Evolutionary conservation across 2,888 invertebrate genomes (phyloP), one percentile per base, ranked within the genome.

Genomic region (Oscheius sp.): DNA sequence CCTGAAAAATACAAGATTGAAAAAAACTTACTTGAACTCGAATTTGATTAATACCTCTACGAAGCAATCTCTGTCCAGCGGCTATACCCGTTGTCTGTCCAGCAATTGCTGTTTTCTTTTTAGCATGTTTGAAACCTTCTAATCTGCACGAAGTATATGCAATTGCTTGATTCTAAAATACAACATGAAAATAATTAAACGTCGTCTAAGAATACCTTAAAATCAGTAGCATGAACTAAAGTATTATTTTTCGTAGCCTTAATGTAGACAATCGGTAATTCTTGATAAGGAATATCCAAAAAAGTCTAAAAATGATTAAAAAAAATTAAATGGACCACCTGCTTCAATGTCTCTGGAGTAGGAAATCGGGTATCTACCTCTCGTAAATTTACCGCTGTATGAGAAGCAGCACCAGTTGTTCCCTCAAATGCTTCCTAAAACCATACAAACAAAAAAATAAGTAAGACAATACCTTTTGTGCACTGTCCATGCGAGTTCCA

Each of bases 51-150:
- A 88, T 75, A 22, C 87, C 87, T 63, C 81, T 56, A 76, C 86
- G 77, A 28, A 82, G 75, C 36, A 83, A 71, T 30, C 82, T 68
- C 68, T 89, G 88, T 76, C 92, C 92, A 80, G 94, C 88, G 68
- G 89, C 91, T 64, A 94, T 91, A 26, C 93, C 95, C 26, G 95
- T 93, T 12, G 95, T 93, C 88, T 97, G 80, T 1, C 95, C 96
- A 38, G 96, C 67, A 83, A 96, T 92, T 86, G 94, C 95, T 4
- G 96, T 96, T 72, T 95, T 95, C 87, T 96, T 96, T 80, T 92
- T 91, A 0, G 94, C 91, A 87, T 95, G 93, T 88, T 94, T 95
- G 85, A 95, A 97, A 3, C 96, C 96, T 87, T 95, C 95, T 80
- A 91, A 89, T 0, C 95, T 95, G 36, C 82, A 81, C 24, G 84